phyloP scores from a whole-genome alignment of 2,113 vertebrate species.

The Amphiprion ocellaris region DNA sequence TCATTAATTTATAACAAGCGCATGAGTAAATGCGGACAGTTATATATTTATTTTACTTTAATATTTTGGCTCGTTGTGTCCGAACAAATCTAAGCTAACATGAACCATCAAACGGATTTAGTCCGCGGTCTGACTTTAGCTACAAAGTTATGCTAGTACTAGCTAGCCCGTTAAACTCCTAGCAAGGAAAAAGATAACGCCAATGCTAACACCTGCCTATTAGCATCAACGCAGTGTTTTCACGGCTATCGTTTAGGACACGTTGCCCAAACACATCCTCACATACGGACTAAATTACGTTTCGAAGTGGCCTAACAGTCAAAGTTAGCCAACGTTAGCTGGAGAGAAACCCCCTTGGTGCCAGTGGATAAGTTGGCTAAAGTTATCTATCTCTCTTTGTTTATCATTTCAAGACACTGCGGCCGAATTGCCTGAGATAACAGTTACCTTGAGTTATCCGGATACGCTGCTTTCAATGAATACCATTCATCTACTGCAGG shows the following conservation, averaged over 20 bases:
- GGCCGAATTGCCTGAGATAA: not conserved
- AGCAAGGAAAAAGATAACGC: not conserved
- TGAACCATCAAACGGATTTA: not conserved
- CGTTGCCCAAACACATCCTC: not conserved
- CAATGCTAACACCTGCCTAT: rapidly evolving
- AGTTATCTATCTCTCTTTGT: not conserved
- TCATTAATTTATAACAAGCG: too few relatives aligned
- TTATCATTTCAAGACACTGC: not conserved
- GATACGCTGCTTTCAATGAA: not conserved
- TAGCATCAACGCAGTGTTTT: not conserved
- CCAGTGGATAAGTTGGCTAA: not conserved
- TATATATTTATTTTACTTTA: too few relatives aligned
- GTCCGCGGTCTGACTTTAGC: not conserved
- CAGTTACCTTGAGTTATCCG: slow-evolving; percentile 16
- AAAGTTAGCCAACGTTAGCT: slow-evolving; percentile 40
- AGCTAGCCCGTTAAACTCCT: not conserved
- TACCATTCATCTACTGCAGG: not conserved
- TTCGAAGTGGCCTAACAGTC: not conserved
- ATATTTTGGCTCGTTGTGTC: not conserved
- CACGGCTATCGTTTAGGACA: not conserved
- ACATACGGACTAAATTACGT: not conserved
- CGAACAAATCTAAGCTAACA: not conserved
- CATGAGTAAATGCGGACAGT: not conserved
- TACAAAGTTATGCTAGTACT: not conserved
- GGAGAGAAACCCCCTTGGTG: not conserved